phyloP scores from a whole-genome alignment of 1,140 invertebrate species.

The Paraescarpia echinospica region DNA sequence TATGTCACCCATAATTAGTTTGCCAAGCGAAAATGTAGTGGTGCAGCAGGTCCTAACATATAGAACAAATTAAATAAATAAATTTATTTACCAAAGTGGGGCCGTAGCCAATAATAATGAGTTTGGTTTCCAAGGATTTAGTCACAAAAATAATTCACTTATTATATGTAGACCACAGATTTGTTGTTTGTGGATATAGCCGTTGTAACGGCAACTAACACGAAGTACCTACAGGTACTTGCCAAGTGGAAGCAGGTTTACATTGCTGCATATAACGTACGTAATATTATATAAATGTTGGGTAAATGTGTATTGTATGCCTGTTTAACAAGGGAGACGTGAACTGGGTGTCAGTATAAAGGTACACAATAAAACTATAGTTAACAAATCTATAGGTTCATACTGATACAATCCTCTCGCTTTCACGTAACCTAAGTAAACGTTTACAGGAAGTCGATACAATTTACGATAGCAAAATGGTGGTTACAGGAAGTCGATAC shows the following conservation, averaged over 20 bases:
- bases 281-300: background rate
- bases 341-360: background rate
- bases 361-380: background rate
- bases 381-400: background rate
- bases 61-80: too few species aligned
- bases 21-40: too few species aligned
- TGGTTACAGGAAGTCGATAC: background rate
- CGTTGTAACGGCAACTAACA: background rate
- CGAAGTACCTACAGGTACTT: background rate
- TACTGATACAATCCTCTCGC: background rate
- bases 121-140: too few species aligned
- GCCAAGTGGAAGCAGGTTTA: too few species aligned
- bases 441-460: background rate
- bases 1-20: too few species aligned
- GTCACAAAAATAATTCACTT: too few species aligned
- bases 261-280: background rate
- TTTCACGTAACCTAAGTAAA: background rate
- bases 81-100: too few species aligned
- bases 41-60: too few species aligned
- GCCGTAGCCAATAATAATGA: too few species aligned
- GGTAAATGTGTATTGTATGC: background rate
- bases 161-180: too few species aligned
- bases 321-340: background rate
- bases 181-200: background rate
- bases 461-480: background rate